A percentile compares a stretch with the other conserved stretches of the same genome.
phyloP scores from a whole-genome alignment of 2,888 invertebrate genomes.

The Eupelmus urozonus region DNA sequence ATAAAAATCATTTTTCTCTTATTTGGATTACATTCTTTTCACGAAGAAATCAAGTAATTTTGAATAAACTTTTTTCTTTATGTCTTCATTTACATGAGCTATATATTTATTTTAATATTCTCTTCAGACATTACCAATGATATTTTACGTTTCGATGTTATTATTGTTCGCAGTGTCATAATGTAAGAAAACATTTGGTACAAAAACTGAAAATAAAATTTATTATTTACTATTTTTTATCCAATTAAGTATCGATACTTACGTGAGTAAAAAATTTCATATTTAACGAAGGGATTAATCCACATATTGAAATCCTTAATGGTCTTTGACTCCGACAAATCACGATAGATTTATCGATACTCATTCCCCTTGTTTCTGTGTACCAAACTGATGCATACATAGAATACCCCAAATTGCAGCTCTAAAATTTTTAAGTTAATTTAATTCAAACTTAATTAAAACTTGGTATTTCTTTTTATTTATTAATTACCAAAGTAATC shows the following conservation, averaged over 20 bases:
- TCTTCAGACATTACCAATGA: too few species aligned
- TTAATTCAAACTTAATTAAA: too few species aligned
- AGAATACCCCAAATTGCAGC: background rate
- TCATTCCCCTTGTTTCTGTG: background rate
- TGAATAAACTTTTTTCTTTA: too few species aligned
- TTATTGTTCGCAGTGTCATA: constrained; percentile 33
- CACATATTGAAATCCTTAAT: constrained; percentile 1
- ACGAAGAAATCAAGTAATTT: too few species aligned
- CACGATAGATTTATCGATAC: background rate
- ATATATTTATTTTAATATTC: too few species aligned
- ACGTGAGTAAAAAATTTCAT: constrained; percentile 9
- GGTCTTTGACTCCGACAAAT: constrained; percentile 29
- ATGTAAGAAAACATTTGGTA: constrained; percentile 16
- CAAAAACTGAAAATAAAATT: constrained; percentile 20
- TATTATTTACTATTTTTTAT: background rate
- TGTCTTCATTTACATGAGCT: too few species aligned
- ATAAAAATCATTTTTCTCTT: too few species aligned
- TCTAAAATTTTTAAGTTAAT: constrained; percentile 18
- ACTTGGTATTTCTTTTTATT: too few species aligned
- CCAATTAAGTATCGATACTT: background rate
- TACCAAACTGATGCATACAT: constrained; percentile 26
- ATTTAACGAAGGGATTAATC: constrained; percentile 22
- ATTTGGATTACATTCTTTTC: too few species aligned
- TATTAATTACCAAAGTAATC: constrained; percentile 4
- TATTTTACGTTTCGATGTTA: constrained; percentile 3